Evolutionary conservation across 2,888 invertebrate species (phyloP), one percentile per base, ranked within the genome.

Genomic region (Eremobia ochroleuca): DNA sequence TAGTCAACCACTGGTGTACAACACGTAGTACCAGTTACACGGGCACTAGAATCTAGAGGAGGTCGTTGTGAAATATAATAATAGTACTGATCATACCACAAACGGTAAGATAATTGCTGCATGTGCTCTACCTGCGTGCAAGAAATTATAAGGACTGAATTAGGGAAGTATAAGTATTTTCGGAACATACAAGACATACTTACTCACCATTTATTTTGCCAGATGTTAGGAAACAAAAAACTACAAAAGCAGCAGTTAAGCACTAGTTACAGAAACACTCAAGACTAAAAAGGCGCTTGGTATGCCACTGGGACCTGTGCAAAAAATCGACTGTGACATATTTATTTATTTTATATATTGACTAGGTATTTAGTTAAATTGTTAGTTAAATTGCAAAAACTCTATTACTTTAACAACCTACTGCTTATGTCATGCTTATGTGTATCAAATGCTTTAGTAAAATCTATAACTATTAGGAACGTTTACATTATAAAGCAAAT

Each of bases 21-120:
- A 65, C 79, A 73, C 73, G 73, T 65, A 84, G 77, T 81, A 81
- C 73, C 67, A 75, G 87, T 81, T 76, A 87, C 70, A 71, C 85
- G 85, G 81, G 58, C 31, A 76, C 73, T 75, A 84, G 72, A 55
- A 66, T 68, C 64, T 78, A 66, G 68, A 82, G 62, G 83, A 82
- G 74, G 70, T 72, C 18, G 55, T 87, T 87, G 88, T 58, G 78
- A 87, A 85, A 85, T n/a, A n/a, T n/a, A n/a, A n/a, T 87, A 85
- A 76, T 85, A 81, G 59, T 79, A 66, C 72, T 66, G 87, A 87
- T 79, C 79, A 66, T 73, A 87, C 49, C 43, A 34, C 83, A 58
- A 71, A 58, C 61, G 58, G 81, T 68, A 79, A 71, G 40, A 43
- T 77, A 86, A 86, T 71, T 59, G 52, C 28, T 46, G 59, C 34